phyloP scores from a whole-genome alignment of 2,888 invertebrate species.

The Heterodera filipjevi region DNA sequence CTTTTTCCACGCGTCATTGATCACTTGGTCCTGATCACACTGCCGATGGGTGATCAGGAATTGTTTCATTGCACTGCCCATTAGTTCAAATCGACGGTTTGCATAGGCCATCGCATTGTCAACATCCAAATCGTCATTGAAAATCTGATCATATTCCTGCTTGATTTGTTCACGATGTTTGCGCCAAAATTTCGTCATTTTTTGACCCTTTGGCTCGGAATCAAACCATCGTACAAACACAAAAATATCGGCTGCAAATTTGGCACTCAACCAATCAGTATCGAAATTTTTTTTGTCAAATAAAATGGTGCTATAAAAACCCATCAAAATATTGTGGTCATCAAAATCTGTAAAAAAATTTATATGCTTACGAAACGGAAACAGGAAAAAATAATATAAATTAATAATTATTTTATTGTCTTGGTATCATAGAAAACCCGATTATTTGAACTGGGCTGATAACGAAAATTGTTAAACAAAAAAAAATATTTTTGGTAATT shows the following conservation, averaged over 20 bases:
- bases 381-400: no score
- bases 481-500: no score
- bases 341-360: not conserved
- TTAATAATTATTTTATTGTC: no score
- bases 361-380: no score
- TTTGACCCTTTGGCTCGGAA: not conserved
- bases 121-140: not conserved
- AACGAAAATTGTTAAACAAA: no score
- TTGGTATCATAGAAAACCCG: no score
- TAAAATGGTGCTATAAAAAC: not conserved
- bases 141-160: not conserved
- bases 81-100: not conserved
- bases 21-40: not conserved
- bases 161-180: not conserved
- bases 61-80: not conserved
- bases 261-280: not conserved
- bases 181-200: not conserved
- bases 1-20: not conserved
- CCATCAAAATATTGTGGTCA: not conserved
- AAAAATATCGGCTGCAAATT: not conserved
- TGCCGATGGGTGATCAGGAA: not conserved
- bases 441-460: no score
- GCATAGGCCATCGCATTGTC: no score
- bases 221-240: conserved; percentile 2
- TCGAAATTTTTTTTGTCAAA: not conserved